Evolutionary conservation across 2,888 invertebrate genomes (phyloP), one percentile per base, ranked within the genome.

Genomic region (Campoplex nolae): DNA sequence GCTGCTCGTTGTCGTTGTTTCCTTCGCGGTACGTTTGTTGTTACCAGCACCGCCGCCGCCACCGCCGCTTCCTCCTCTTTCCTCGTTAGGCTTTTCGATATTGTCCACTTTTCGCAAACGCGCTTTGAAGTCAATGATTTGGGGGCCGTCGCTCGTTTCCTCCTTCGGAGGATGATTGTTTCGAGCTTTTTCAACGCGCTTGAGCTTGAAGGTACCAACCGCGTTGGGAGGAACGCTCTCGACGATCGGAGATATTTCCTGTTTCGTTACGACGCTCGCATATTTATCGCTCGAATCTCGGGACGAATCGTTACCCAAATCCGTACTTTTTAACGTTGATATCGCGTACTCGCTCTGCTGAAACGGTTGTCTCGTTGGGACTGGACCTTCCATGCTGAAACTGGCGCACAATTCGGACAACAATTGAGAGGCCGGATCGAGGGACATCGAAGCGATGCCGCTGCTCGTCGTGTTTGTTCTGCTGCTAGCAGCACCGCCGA

Each of bases 351-450:
- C 92, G 74, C 93, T 94, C 11, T 70, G 67, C 38, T 92, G 91
- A 54, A 86, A 54, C 0, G 28, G 1, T 73, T 90, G 92, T 56
- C 91, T 94, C 92, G 92, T 95, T 92, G 91, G 95, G 88, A 94
- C 90, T 89, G 96, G 28, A 28, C 58, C 96, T 88, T 96, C 97
- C 91, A 97, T 95, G 94, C 97, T 97, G 91, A 98, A 96, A 91
- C 97, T 97, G 94, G 98, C 98, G 75, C 98, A 98, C 79, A 98
- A 95, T 94, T 98, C 98, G 18, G 97, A 97, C 13, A 98, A 97
- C 88, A 98, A 95, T 92, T 98, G 96, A 76, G 97, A 96, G 16
- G 97, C 97, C 0, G 98, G 98, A 94, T 98, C 97, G 89, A 95
- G 94, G 86, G 94, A 96, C 95, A 95, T 92, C 2, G 91, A 90